Evolutionary conservation across 1,140 invertebrate genomes (phyloP), one percentile per base, ranked within the genome.

Genomic region (Acromyrmex echinatior): DNA sequence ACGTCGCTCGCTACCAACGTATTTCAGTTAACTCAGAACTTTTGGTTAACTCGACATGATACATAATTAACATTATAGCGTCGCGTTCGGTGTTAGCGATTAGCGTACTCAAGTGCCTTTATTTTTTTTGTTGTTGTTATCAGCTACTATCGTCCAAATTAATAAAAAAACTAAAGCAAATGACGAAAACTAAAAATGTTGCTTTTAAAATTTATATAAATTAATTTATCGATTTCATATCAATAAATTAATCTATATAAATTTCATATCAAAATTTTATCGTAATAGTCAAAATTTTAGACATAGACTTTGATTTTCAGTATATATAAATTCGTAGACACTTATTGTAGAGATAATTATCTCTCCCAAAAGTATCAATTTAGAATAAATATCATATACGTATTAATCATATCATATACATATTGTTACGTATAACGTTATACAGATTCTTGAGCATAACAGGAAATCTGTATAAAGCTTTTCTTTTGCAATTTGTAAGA

Each of bases 401-500:
- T 9, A 25, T 16, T 5, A 18, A 31, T 71, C 3, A 21, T 62
- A 31, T 62, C 10, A 12, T 45, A 45, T 10, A 10, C 2, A 45
- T 18, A 71, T 60, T 60, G 60, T 82, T 84, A 74, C 0, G 21
- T 18, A 63, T 7, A 0, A 7, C 21, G 21, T 71, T 58, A 45
- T 81, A 28, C 5, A 31, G 58, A 35, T 56, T 25, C 14, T 56
- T 51, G 16, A 12, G 53, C 51, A 39, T 45, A 9, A 31, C 4
- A 56, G 21, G 18, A 62, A 84, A 74, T 62, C 80, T 73, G 6
- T 58, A 21, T 10, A 49, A 56, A 70, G 49, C 63, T 21, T n/a
- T 18, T 62, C 53, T 58, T 39, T 73, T 62, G 39, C 35, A 21
- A 74, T 74, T 62, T 66, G 39, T 25, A 58, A 31, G 66, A 31